Evolutionary conservation across 2,888 invertebrate genomes (phyloP).

Genomic region (Schizaphis graminum): DNA sequence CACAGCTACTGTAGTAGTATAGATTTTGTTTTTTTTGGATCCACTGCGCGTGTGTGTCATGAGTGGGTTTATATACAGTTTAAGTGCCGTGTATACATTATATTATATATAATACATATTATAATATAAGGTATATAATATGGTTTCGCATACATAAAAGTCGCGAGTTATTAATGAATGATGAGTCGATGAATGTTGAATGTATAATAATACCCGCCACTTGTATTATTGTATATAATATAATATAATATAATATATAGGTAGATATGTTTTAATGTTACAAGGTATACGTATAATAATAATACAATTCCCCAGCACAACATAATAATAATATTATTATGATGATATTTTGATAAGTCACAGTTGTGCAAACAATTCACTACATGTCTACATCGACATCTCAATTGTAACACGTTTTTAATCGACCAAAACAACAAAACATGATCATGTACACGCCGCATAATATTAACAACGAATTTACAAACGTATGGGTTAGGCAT

Average conservation of each 20-base stretch:
- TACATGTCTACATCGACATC: not conserved
- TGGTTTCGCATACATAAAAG: not conserved
- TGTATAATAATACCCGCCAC: not conserved
- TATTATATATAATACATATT: no score
- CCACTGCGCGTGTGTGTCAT: not conserved
- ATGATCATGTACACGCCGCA: not conserved
- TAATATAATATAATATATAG: not conserved
- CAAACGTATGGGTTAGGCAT: not conserved
- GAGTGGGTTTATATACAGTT: not conserved
- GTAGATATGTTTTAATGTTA: not conserved
- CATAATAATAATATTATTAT: not conserved
- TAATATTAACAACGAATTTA: not conserved
- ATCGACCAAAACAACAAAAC: not conserved
- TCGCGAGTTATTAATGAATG: not conserved
- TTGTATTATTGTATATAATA: not conserved
- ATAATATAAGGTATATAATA: not conserved
- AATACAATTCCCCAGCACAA: not conserved
- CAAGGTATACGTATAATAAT: not conserved
- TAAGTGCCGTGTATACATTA: not conserved
- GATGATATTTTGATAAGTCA: constrained; percentile 40
- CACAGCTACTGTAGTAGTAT: not conserved
- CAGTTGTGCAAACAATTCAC: not conserved
- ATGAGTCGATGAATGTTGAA: not conserved
- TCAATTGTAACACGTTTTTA: not conserved
- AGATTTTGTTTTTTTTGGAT: not conserved